Evolutionary conservation across 2,888 invertebrate species (phyloP), one percentile per base, ranked within the genome.

Genomic region (Troglohyphantes excavatus): DNA sequence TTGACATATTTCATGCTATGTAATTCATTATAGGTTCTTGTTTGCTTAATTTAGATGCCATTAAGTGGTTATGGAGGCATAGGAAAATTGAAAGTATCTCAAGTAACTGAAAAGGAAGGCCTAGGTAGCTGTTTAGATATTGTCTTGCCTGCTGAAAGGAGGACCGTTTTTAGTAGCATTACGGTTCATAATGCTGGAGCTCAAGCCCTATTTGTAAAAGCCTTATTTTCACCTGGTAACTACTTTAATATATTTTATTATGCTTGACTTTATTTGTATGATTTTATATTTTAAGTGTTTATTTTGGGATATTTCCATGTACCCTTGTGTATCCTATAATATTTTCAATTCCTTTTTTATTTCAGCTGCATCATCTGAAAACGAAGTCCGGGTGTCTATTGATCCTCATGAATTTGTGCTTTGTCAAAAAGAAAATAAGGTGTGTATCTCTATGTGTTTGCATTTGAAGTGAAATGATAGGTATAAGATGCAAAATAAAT

Each of bases 1-100:
- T 27, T 2, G 7, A n/a, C 0, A 75, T 33, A 26, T 59, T 27
- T 13, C 7, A 11, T 21, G 68, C 1, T 19, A 46, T 53, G n/a
- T 53, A n/a, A n/a, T n/a, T n/a, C n/a, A n/a, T n/a, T n/a, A n/a
- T n/a, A n/a, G n/a, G n/a, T n/a, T n/a, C n/a, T n/a, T n/a, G n/a
- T 13, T 53, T n/a, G n/a, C 13, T 53, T 17, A 53, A 53, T 75
- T 29, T 63, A 90, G 89, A 72, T 90, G 39, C 83, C 83, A 7
- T 33, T 90, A 7, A 63, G 39, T 90, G 89, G 89, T 13, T 90
- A 90, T 79, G 83, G 89, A n/a, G 89, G 89, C 29, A 72, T 39
- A 46, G 65, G 83, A 19, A 78, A 84, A 23, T 33, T 90, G 23
- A 78, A 84, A 27, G 78, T 84, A 2, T n/a, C 76, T 53, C 78